These are phyloP conservation scores for Drosophila sordidula DNA, from an alignment of 2,888 invertebrate genomes.

Conservation along the genomic window DNA sequence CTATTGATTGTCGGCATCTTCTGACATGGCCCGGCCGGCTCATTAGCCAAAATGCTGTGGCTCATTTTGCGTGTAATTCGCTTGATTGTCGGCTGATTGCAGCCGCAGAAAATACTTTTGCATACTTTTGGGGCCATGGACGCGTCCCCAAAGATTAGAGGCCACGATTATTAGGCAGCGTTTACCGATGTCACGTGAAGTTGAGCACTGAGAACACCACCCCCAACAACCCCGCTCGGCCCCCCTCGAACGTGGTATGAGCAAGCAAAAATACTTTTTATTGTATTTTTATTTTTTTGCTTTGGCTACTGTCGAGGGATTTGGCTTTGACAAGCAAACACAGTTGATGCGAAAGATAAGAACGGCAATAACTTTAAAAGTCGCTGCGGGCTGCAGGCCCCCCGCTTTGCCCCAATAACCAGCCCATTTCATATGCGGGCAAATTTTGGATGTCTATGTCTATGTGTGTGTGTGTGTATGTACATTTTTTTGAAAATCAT, in stretches of 20 bases:
- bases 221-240: not conserved
- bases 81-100: slow-evolving; percentile 61
- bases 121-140: slow-evolving; percentile 36
- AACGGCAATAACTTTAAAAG: slow-evolving; percentile 75
- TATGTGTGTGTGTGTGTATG: not conserved
- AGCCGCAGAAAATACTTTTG: slow-evolving; percentile 47
- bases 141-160: slow-evolving; percentile 46
- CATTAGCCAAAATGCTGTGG: slow-evolving; percentile 52
- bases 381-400: slow-evolving; percentile 58
- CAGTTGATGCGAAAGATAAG: slow-evolving; percentile 59
- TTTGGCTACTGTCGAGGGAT: slow-evolving; percentile 56
- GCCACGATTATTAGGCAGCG: slow-evolving; percentile 57
- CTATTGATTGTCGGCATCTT: slow-evolving; percentile 49
- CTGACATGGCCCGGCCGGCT: slow-evolving; percentile 37
- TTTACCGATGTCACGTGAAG: slow-evolving; percentile 64
- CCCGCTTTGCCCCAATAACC: not conserved
- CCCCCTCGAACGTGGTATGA: slow-evolving; percentile 17
- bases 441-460: slow-evolving; percentile 40
- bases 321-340: slow-evolving; percentile 56
- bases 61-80: slow-evolving; percentile 56
- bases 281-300: slow-evolving; percentile 8
- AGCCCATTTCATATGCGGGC: slow-evolving; percentile 25
- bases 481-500: slow-evolving; percentile 57
- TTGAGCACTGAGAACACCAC: slow-evolving; percentile 1
- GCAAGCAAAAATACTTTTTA: slow-evolving; percentile 19